phyloP scores from a whole-genome alignment of 2,888 invertebrate species.

The Microplitis manilae region DNA sequence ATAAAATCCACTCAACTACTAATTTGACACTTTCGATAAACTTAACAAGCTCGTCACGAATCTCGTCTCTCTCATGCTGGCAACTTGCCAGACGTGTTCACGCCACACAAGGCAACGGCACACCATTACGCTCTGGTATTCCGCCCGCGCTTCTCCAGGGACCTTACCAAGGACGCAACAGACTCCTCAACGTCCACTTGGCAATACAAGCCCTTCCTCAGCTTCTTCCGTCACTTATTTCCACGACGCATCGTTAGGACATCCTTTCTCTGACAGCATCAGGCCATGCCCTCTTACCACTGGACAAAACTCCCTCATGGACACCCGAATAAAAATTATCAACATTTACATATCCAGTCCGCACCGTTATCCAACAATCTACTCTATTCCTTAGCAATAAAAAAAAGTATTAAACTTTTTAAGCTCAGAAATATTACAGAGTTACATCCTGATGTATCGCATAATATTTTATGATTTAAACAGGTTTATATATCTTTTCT shows the following conservation, averaged over 20 bases:
- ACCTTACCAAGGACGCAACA: conserved; percentile 48
- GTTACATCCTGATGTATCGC: too few relatives aligned
- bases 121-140: conserved; percentile 68
- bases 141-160: conserved; percentile 55
- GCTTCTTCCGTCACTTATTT: conserved; percentile 26
- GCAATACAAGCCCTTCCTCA: conserved; percentile 62
- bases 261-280: conserved; percentile 25
- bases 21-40: conserved; percentile 71
- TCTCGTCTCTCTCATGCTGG: conserved; percentile 54
- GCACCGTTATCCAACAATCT: too few relatives aligned
- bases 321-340: too few relatives aligned
- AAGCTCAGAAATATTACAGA: too few relatives aligned
- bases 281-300: too few relatives aligned
- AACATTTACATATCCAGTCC: too few relatives aligned
- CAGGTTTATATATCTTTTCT: neutral
- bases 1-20: conserved; percentile 47
- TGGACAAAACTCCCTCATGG: too few relatives aligned
- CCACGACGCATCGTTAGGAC: conserved; percentile 36
- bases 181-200: conserved; percentile 67
- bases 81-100: conserved; percentile 43
- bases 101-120: conserved; percentile 58
- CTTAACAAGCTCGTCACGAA: conserved; percentile 71
- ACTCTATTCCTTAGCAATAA: too few relatives aligned
- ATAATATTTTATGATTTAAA: neutral
- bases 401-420: too few relatives aligned